Conservation (phyloP, 1,140 invertebrate species). For the Brachionus koreanus region DNA sequence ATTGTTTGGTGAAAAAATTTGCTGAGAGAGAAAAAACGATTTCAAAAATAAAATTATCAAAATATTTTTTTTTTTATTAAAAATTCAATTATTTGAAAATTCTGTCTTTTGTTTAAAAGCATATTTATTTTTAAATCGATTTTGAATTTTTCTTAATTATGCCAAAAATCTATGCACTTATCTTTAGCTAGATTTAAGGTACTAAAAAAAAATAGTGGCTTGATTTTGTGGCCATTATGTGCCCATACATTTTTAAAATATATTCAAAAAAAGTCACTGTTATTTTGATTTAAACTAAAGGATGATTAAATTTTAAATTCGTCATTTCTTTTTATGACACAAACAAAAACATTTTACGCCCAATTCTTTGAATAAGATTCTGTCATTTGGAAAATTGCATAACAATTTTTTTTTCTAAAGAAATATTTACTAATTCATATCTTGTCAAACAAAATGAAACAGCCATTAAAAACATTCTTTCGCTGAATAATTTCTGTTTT, state of each 20-base stretch:
- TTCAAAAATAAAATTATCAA: not conserved
- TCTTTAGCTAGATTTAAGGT: not conserved
- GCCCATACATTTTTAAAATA: not conserved
- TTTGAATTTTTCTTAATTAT: not conserved
- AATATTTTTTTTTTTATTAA: not conserved
- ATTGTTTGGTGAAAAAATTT: not conserved
- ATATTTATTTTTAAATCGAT: not conserved
- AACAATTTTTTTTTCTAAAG: not conserved
- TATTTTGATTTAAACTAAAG: too few relatives aligned
- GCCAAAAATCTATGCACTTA: not conserved
- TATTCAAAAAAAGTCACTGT: too few relatives aligned
- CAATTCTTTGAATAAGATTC: not conserved
- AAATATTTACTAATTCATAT: not conserved
- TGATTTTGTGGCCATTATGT: not conserved
- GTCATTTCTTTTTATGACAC: not conserved
- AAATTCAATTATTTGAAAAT: constrained; percentile 4
- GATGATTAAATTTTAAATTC: not conserved
- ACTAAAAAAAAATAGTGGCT: not conserved
- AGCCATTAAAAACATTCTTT: not conserved
- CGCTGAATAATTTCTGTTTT: not conserved
- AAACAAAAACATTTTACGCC: not conserved
- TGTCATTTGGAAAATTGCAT: constrained; percentile 1
- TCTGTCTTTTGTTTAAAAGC: not conserved
- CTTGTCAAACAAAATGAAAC: not conserved
- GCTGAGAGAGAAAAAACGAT: not conserved